Conservation (phyloP, 1,140 invertebrate species). For the Drosophila rufa region DNA sequence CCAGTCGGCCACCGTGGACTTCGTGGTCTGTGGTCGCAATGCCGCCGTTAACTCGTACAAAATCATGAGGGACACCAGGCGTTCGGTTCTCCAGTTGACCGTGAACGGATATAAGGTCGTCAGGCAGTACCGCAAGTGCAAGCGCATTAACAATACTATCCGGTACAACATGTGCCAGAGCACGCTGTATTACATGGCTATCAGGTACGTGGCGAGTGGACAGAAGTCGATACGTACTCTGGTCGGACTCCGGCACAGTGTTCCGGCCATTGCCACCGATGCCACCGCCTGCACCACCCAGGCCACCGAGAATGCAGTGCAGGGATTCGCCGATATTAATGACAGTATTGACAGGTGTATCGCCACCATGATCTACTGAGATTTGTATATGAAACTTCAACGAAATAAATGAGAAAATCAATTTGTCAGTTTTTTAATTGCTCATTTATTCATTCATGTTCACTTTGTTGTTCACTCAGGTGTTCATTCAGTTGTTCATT, state of each 20-base stretch:
- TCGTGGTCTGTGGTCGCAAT: conserved; percentile 36
- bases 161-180: accelerated
- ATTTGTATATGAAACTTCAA: neutral
- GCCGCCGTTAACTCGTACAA: conserved; percentile 39
- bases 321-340: conserved; percentile 32
- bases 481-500: neutral
- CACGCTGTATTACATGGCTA: neutral
- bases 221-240: conserved; percentile 45
- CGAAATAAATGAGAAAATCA: conserved; percentile 4
- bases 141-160: accelerated
- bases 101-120: conserved; percentile 32
- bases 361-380: conserved; percentile 1
- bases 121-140: conserved; percentile 5
- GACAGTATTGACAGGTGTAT: conserved; percentile 42
- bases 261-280: conserved; percentile 51
- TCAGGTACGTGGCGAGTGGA: neutral
- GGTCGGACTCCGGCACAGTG: conserved; percentile 34
- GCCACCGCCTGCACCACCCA: conserved; percentile 51
- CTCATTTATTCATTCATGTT: too few species aligned
- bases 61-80: conserved; percentile 38
- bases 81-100: conserved; percentile 45
- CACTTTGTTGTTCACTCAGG: neutral
- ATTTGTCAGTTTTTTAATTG: too few species aligned
- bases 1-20: conserved; percentile 30
- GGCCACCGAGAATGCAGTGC: conserved; percentile 39